Conservation (phyloP, 2,113 vertebrate species). For the Hemichromis elongatus region DNA sequence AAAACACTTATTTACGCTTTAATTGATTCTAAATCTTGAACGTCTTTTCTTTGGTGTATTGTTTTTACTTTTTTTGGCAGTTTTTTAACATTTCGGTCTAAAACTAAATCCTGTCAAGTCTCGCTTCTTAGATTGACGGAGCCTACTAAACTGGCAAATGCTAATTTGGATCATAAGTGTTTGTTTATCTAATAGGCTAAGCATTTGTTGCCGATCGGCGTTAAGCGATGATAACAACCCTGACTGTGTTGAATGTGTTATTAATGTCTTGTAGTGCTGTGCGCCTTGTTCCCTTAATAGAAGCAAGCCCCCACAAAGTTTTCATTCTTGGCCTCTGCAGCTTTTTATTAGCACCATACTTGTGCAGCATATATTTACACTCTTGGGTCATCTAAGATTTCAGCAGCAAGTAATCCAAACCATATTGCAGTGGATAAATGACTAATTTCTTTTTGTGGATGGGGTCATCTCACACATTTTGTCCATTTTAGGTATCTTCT, state of each 20-base stretch:
- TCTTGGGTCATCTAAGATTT: neutral
- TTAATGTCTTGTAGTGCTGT: neutral
- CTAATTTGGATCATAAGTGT: neutral
- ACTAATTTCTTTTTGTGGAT: neutral
- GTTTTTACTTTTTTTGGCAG: neutral
- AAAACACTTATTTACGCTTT: neutral
- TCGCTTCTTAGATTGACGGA: neutral
- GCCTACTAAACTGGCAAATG: neutral
- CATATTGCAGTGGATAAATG: no score
- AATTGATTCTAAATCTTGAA: neutral
- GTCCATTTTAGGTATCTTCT: neutral
- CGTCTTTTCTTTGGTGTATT: rapidly evolving
- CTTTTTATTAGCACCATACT: neutral
- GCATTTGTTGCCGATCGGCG: neutral
- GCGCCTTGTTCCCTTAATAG: neutral
- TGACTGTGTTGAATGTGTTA: neutral
- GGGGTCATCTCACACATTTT: neutral
- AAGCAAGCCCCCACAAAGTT: neutral
- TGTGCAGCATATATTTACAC: neutral
- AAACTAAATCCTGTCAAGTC: neutral
- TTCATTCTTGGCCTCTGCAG: neutral
- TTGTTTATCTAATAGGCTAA: neutral
- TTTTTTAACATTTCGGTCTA: neutral
- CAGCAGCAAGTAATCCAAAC: neutral
- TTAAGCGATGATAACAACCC: neutral